phyloP scores from a whole-genome alignment of 2,888 invertebrate genomes.

The Temnothorax ravouxi region DNA sequence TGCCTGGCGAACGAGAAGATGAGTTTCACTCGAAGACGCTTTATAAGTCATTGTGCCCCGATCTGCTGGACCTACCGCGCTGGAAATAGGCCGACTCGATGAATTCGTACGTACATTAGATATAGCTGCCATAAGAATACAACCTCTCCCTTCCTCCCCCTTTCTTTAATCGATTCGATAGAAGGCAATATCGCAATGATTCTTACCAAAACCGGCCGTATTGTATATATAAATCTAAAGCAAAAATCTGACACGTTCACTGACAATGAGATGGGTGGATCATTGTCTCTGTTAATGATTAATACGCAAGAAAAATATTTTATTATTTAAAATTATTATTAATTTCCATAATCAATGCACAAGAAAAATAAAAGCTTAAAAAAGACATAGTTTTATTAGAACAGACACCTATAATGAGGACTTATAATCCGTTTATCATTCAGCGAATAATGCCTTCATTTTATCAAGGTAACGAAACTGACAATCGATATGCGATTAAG shows the following conservation, averaged over 20 bases:
- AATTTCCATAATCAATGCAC: background rate
- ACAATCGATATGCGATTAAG: background rate
- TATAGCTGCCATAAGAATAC: slow-evolving; percentile 51
- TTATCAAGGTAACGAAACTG: background rate
- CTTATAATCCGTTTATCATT: background rate
- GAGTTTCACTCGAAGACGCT: slow-evolving; percentile 81
- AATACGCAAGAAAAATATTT: background rate
- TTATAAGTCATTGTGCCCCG: slow-evolving; percentile 77
- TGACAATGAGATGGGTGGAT: background rate
- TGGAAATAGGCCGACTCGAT: slow-evolving; percentile 67
- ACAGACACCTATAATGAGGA: background rate
- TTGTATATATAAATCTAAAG: background rate
- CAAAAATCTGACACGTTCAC: background rate
- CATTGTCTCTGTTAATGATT: background rate
- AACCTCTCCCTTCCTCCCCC: background rate
- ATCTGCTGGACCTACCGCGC: slow-evolving; percentile 58
- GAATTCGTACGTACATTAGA: slow-evolving; percentile 63
- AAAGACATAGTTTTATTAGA: background rate
- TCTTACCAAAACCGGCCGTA: background rate
- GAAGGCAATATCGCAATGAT: slow-evolving; percentile 45
- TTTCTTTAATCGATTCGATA: slow-evolving; percentile 53
- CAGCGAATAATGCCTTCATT: background rate
- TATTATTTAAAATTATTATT: background rate
- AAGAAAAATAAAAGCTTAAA: background rate
- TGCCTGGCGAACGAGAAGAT: slow-evolving; percentile 79